Conservation (phyloP, 2,888 invertebrate species). For the Steinernema carpocapsae region DNA sequence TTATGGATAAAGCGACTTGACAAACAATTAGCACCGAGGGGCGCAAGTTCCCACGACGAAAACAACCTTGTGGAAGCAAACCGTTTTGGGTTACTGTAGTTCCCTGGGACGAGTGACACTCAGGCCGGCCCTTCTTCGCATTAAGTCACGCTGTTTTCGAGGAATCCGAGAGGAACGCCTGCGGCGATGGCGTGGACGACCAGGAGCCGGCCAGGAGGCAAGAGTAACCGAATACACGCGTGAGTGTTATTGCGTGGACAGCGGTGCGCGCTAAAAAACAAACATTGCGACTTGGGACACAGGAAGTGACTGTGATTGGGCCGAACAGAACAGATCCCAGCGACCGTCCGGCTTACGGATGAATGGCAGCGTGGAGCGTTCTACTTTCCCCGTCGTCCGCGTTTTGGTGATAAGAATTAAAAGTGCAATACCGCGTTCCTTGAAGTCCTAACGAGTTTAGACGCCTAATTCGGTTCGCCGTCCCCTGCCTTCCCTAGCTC, state of each 20-base stretch:
- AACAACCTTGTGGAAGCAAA: slow-evolving; percentile 8
- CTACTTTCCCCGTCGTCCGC: neutral
- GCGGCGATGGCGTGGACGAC: neutral
- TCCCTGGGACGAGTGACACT: slow-evolving; percentile 3
- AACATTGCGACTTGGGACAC: slow-evolving; percentile 1
- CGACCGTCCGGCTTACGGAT: neutral
- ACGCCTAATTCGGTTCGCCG: too few species aligned
- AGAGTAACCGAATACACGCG: slow-evolving; percentile 33
- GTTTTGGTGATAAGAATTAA: slow-evolving; percentile 5
- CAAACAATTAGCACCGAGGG: slow-evolving; percentile 32
- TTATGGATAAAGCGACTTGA: slow-evolving; percentile 24
- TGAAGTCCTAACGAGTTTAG: too few species aligned
- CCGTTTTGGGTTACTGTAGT: slow-evolving; percentile 7
- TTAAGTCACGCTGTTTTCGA: slow-evolving; percentile 17
- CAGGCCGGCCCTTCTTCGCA: neutral
- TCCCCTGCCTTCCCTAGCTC: too few species aligned
- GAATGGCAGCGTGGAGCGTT: neutral
- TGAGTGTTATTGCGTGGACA: slow-evolving; percentile 28
- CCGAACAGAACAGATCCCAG: neutral
- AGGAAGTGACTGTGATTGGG: neutral
- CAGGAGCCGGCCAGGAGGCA: slow-evolving; percentile 16
- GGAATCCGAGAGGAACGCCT: slow-evolving; percentile 4
- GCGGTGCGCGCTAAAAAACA: slow-evolving; percentile 21
- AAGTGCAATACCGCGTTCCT: slow-evolving; percentile 2
- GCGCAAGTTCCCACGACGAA: slow-evolving; percentile 34